A percentile compares a stretch with the other conserved stretches of the same genome.
These are phyloP conservation scores for Pandemis heparana DNA, from an alignment of 2,888 invertebrate genomes.

Conservation along the genomic window DNA sequence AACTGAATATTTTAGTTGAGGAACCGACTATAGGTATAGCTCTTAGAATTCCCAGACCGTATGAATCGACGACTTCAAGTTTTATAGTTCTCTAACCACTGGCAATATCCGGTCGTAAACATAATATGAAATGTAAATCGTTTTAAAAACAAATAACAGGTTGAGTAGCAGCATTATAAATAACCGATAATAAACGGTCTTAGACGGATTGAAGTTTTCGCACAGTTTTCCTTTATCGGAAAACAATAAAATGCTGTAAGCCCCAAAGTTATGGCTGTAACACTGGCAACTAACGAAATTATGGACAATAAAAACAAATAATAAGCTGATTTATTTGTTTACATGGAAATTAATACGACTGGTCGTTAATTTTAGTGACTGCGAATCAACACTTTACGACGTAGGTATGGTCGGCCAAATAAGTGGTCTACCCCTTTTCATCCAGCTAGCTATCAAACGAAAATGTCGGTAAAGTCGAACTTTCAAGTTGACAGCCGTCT, in stretches of 20 bases:
- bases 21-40: no score
- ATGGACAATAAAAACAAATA: slow-evolving; percentile 19
- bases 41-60: no score
- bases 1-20: neutral
- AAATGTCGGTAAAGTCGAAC: no score
- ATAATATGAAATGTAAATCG: neutral
- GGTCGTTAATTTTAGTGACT: neutral
- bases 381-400: neutral
- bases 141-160: neutral
- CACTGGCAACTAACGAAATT: slow-evolving; percentile 13
- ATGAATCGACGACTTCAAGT: no score
- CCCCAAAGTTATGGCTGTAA: slow-evolving; percentile 14
- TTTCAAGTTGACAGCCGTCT: no score
- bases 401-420: no score
- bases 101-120: no score
- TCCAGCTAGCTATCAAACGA: no score
- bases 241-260: slow-evolving; percentile 31
- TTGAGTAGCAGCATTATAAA: neutral
- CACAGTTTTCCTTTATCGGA: slow-evolving; percentile 33
- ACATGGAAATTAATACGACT: slow-evolving; percentile 7
- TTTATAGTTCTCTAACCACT: no score
- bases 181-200: slow-evolving; percentile 14
- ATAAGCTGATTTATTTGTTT: slow-evolving; percentile 22
- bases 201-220: slow-evolving; percentile 18
- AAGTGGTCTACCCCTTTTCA: no score